These are phyloP conservation scores for Mormyrus iriodes DNA, from an alignment of 2,113 vertebrate species.

Conservation along the genomic window DNA sequence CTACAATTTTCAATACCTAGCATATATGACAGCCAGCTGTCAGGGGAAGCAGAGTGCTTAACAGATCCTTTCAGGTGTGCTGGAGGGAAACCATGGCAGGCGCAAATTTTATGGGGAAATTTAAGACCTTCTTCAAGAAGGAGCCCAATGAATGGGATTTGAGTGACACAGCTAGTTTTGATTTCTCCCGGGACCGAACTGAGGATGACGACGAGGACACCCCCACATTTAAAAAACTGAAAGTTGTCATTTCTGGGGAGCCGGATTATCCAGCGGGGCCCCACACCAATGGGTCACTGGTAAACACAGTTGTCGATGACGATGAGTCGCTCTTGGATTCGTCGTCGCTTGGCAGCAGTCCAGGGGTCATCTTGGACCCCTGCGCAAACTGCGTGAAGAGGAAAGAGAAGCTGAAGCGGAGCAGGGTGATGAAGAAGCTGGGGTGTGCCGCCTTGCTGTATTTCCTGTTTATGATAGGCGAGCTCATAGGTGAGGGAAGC, in stretches of 20 bases:
- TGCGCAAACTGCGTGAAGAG: slow-evolving; percentile 70
- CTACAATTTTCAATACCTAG: not conserved
- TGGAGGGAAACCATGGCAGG: slow-evolving; percentile 63
- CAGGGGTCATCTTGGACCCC: slow-evolving; percentile 56
- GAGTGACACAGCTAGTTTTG: slow-evolving; percentile 79
- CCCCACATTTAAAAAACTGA: slow-evolving; percentile 77
- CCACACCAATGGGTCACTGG: slow-evolving; percentile 60
- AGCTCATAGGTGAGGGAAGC: slow-evolving; percentile 78
- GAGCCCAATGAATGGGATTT: slow-evolving; percentile 58
- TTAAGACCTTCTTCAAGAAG: slow-evolving; percentile 67
- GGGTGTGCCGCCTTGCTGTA: slow-evolving; percentile 75
- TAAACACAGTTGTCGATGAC: slow-evolving; percentile 64
- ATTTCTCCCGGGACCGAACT: slow-evolving; percentile 71
- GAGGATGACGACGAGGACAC: slow-evolving; percentile 57
- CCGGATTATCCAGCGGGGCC: slow-evolving; percentile 50
- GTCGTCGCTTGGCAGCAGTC: slow-evolving; percentile 41
- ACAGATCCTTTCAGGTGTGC: not conserved
- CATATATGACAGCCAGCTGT: not conserved
- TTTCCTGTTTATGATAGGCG: slow-evolving; percentile 85
- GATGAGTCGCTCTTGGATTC: slow-evolving; percentile 76
- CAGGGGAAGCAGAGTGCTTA: not conserved
- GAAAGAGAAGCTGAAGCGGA: slow-evolving; percentile 63
- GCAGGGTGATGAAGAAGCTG: slow-evolving; percentile 73
- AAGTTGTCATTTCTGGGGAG: slow-evolving; percentile 81
- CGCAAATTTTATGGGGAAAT: slow-evolving; percentile 61